Conservation (phyloP, 1,140 invertebrate genomes). For the Luehdorfia chinensis region DNA sequence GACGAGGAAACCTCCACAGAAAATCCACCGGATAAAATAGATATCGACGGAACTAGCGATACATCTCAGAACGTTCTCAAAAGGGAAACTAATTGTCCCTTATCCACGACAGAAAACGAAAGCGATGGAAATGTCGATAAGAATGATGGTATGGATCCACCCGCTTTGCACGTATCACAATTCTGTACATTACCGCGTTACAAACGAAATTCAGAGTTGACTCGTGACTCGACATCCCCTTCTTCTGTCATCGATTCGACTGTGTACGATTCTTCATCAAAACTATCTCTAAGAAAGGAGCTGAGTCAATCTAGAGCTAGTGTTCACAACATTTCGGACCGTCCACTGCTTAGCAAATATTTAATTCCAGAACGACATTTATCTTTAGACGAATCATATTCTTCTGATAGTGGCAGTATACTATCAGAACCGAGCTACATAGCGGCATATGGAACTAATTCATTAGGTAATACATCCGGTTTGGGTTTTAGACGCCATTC, state of each 20-base stretch:
- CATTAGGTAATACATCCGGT: constrained; percentile 31
- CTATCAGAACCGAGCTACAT: constrained; percentile 59
- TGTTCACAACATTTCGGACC: constrained; percentile 63
- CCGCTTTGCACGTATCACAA: constrained; percentile 23
- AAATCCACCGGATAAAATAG: background rate
- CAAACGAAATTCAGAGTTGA: constrained; percentile 28
- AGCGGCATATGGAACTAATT: constrained; percentile 50
- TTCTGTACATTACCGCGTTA: constrained; percentile 52
- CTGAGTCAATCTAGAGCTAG: constrained; percentile 23
- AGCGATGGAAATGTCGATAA: background rate
- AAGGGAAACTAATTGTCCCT: background rate
- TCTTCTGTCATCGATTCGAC: constrained; percentile 6
- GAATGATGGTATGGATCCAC: background rate
- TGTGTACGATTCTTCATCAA: constrained; percentile 10
- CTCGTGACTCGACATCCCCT: constrained; percentile 19
- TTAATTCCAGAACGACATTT: constrained; percentile 56
- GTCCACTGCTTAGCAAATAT: constrained; percentile 78
- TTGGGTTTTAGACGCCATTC: constrained; percentile 65
- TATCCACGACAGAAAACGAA: background rate
- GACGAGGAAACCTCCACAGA: constrained; percentile 11
- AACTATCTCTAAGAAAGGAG: constrained; percentile 17
- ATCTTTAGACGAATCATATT: constrained; percentile 53
- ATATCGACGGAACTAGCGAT: background rate
- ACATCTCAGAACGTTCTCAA: background rate
- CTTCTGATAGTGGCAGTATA: constrained; percentile 50